These are phyloP conservation scores for Myotis pilosus DNA, from an alignment of 2,797 vertebrate species.

Conservation along the genomic window DNA sequence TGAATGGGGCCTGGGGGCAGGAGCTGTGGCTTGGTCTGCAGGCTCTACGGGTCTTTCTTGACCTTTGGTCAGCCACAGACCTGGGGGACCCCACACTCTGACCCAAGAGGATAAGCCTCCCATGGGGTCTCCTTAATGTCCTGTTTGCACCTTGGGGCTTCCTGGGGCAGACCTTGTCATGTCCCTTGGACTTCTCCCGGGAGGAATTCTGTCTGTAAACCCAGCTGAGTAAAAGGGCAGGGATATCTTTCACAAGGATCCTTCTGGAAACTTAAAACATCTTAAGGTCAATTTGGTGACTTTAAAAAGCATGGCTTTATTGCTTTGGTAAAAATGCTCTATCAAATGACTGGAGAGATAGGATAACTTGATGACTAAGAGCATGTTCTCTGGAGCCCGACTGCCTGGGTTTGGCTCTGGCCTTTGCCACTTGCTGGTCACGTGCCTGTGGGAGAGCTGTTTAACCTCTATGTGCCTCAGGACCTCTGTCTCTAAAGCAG, in stretches of 20 bases:
- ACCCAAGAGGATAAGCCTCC: not conserved
- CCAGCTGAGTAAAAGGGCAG: not conserved
- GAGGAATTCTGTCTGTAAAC: not conserved
- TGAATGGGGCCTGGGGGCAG: not conserved
- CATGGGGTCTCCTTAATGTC: not conserved
- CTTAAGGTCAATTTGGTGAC: not conserved
- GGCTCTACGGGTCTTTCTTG: not conserved
- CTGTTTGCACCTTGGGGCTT: not conserved
- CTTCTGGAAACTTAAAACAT: not conserved
- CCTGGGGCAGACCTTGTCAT: not conserved
- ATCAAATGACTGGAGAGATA: not conserved
- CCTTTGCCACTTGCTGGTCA: not conserved
- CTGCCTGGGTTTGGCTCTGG: not conserved
- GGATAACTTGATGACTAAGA: not conserved
- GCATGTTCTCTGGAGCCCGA: not conserved
- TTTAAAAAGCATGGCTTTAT: not conserved
- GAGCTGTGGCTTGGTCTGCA: not conserved
- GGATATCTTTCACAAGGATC: not conserved
- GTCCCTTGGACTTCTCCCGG: not conserved
- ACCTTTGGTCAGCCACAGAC: not conserved
- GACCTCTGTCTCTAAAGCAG: not conserved
- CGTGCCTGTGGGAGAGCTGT: not conserved
- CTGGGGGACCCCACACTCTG: not conserved
- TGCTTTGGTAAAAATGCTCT: not conserved
- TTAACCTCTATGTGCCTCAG: not conserved